Evolutionary conservation across 2,113 vertebrate species (phyloP).

Genomic region (Thunnus thynnus): DNA sequence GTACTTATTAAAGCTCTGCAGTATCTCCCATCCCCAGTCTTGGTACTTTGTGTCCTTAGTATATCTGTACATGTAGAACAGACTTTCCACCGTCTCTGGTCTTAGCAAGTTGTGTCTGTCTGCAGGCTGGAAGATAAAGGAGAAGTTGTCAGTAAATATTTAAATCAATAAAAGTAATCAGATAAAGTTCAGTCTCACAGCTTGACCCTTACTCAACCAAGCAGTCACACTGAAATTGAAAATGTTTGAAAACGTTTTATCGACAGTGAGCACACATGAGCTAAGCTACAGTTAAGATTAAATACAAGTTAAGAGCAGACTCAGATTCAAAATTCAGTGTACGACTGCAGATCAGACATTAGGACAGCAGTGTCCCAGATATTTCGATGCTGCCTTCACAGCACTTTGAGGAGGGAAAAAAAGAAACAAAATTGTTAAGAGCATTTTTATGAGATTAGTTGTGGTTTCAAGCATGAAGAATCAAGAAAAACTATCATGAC

Average conservation of each 20-base stretch:
- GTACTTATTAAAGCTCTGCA: slow-evolving; percentile 94
- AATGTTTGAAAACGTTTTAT: neutral
- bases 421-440: neutral
- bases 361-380: neutral
- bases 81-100: slow-evolving; percentile 90
- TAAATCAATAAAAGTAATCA: neutral
- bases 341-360: neutral
- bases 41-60: slow-evolving; percentile 90
- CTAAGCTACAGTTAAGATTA: neutral
- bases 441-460: neutral
- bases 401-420: neutral
- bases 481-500: neutral
- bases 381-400: neutral
- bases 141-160: neutral
- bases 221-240: neutral
- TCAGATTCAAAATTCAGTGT: neutral
- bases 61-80: slow-evolving; percentile 91
- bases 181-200: slow-evolving; percentile 1
- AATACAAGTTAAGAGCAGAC: slow-evolving; percentile 7
- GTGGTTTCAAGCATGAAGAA: neutral
- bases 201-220: neutral
- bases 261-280: neutral
- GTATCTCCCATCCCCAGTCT: slow-evolving; percentile 96
- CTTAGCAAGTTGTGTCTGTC: slow-evolving; percentile 90
- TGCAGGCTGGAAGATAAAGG: slow-evolving; percentile 79